phyloP scores from a whole-genome alignment of 2,113 vertebrate genomes.

The Lasiurus borealis region DNA sequence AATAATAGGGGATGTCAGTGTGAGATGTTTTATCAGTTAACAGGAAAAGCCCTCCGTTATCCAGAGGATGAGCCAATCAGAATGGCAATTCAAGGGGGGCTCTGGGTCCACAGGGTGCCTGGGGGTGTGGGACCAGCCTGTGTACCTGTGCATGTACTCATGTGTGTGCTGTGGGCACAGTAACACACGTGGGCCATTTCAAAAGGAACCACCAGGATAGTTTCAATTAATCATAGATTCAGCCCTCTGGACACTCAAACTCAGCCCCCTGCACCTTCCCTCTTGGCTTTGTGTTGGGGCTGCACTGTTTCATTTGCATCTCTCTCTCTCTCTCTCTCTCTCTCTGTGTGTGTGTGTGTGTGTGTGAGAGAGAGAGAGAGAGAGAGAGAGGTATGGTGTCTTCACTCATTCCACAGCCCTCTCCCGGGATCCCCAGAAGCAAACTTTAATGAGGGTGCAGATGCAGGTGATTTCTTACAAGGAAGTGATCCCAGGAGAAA shows the following conservation, averaged over 20 bases:
- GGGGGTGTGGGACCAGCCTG: accelerated
- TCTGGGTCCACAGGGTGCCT: neutral
- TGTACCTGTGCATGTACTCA: accelerated
- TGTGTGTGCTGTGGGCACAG: accelerated
- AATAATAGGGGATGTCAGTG: neutral
- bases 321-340: neutral
- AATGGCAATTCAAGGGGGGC: neutral
- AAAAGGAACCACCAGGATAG: neutral
- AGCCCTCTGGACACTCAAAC: neutral
- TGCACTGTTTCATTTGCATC: neutral
- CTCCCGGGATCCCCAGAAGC: neutral
- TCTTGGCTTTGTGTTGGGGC: neutral
- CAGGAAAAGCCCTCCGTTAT: neutral
- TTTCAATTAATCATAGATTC: neutral
- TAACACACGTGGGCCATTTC: accelerated
- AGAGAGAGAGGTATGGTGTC: no score
- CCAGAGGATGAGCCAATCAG: neutral
- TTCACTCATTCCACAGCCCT: no score
- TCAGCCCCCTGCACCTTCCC: neutral
- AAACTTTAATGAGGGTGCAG: neutral
- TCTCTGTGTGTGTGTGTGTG: no score
- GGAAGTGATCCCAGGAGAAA: neutral
- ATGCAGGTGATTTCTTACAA: neutral
- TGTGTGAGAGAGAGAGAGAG: no score
- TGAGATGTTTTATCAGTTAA: neutral